A percentile compares a stretch with the other conserved stretches of the same genome.
Evolutionary conservation across 35 echinoderm and acorn worm species (phyloP).

Genomic region (Heliocidaris tuberculata): DNA sequence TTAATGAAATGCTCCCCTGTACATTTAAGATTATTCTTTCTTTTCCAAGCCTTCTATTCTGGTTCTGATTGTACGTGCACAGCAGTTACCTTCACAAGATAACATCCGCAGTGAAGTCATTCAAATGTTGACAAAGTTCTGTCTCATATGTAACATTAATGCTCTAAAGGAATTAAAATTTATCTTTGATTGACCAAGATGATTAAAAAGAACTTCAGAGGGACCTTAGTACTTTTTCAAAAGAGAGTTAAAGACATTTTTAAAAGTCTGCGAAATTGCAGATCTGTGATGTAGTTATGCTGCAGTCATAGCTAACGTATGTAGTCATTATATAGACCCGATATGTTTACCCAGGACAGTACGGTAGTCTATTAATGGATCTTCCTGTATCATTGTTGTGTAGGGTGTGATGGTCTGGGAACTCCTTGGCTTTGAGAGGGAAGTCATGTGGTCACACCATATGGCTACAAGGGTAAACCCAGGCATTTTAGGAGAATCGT

Average conservation of each 20-base stretch:
- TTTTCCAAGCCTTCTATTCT: too few relatives aligned
- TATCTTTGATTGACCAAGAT: neutral
- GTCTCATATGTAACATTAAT: neutral
- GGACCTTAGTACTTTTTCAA: neutral
- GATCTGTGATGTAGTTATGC: neutral
- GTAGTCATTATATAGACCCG: neutral
- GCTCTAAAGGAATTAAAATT: neutral
- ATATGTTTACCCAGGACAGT: neutral
- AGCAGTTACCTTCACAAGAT: too few relatives aligned
- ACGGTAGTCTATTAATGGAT: neutral
- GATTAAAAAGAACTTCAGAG: neutral
- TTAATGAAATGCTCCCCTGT: too few relatives aligned
- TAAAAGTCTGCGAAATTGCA: neutral
- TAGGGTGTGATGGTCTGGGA: neutral
- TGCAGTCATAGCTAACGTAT: neutral
- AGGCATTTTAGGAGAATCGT: neutral
- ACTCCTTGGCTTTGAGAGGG: neutral
- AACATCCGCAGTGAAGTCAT: neutral
- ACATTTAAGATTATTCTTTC: too few relatives aligned
- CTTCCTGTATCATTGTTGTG: neutral
- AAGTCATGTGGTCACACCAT: neutral
- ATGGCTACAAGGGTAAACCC: neutral
- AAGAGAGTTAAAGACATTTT: neutral
- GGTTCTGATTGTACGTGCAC: too few relatives aligned
- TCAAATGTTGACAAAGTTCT: neutral